A percentile compares a stretch with the other conserved stretches of the same genome.
Conservation (phyloP, 2,797 vertebrate species). For the Bothrops alternatus region DNA sequence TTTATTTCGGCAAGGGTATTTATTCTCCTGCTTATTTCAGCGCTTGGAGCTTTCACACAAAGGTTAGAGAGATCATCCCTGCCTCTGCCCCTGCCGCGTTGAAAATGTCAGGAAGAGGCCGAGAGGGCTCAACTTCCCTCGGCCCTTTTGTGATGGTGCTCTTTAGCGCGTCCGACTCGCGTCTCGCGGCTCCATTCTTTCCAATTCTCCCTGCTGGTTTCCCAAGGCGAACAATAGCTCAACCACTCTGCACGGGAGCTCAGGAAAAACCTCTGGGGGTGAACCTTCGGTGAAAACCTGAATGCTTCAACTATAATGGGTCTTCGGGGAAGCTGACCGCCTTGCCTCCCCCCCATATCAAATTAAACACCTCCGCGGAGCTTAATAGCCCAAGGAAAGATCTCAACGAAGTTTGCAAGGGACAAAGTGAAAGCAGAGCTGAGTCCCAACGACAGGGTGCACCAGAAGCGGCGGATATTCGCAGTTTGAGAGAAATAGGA, state of each 20-base stretch:
- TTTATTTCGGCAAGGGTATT: background rate
- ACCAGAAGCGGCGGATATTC: conserved; percentile 27
- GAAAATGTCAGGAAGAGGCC: conserved; percentile 71
- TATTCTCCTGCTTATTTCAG: background rate
- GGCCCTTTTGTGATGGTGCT: conserved; percentile 65
- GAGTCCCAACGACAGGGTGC: conserved; percentile 40
- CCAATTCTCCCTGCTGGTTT: conserved; percentile 61
- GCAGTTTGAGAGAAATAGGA: conserved; percentile 44
- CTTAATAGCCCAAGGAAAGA: conserved; percentile 56
- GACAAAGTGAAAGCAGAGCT: conserved; percentile 48
- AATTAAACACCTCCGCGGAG: conserved; percentile 24
- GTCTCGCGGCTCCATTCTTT: conserved; percentile 66
- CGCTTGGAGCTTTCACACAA: conserved; percentile 44
- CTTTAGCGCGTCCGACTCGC: conserved; percentile 59
- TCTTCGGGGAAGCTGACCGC: conserved; percentile 41
- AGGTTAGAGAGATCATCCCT: conserved; percentile 66
- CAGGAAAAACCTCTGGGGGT: conserved; percentile 50
- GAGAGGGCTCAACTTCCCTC: conserved; percentile 62
- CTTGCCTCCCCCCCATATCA: conserved; percentile 11
- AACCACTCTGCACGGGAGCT: conserved; percentile 53
- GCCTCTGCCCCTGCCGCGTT: conserved; percentile 61
- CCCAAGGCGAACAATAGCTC: conserved; percentile 53
- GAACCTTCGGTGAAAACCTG: conserved; percentile 46
- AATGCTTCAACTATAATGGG: conserved; percentile 55
- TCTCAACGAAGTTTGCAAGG: conserved; percentile 53